Conservation (phyloP, 92 coral and sea anemone genomes). For the Montipora capitata region DNA sequence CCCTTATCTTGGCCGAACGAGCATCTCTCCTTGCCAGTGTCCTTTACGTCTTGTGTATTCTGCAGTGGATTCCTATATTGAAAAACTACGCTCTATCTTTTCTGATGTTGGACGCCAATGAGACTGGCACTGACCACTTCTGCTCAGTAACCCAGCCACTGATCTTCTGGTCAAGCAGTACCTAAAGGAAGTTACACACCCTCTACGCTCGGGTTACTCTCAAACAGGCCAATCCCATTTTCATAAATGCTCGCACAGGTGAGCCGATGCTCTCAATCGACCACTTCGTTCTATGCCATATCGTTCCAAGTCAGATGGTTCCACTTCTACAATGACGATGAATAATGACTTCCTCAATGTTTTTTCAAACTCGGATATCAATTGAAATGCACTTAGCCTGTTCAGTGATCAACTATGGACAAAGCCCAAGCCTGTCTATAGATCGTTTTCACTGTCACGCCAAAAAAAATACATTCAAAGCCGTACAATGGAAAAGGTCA, state of each 20-base stretch:
- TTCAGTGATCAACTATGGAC: too few relatives aligned
- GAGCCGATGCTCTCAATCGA: too few relatives aligned
- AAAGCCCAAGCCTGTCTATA: too few relatives aligned
- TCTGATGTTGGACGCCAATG: constrained; percentile 68
- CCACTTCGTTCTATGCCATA: too few relatives aligned
- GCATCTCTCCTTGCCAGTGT: constrained; percentile 41
- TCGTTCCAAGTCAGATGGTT: too few relatives aligned
- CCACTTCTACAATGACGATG: too few relatives aligned
- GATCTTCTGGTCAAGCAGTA: constrained; percentile 42
- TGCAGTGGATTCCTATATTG: constrained; percentile 79
- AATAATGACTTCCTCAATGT: too few relatives aligned
- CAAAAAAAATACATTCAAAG: too few relatives aligned
- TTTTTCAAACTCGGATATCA: too few relatives aligned
- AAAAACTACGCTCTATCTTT: constrained; percentile 67
- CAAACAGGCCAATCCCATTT: background rate
- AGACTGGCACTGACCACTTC: constrained; percentile 70
- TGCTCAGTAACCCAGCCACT: constrained; percentile 71
- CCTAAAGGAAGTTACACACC: constrained; percentile 1
- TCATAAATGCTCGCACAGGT: background rate
- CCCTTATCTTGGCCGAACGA: constrained; percentile 25
- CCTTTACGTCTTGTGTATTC: constrained; percentile 59
- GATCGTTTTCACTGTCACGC: too few relatives aligned
- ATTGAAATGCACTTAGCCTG: too few relatives aligned
- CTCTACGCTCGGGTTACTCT: background rate
- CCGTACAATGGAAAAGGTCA: too few relatives aligned